Conservation (phyloP, 2,888 invertebrate genomes). For the Erebia epiphron region DNA sequence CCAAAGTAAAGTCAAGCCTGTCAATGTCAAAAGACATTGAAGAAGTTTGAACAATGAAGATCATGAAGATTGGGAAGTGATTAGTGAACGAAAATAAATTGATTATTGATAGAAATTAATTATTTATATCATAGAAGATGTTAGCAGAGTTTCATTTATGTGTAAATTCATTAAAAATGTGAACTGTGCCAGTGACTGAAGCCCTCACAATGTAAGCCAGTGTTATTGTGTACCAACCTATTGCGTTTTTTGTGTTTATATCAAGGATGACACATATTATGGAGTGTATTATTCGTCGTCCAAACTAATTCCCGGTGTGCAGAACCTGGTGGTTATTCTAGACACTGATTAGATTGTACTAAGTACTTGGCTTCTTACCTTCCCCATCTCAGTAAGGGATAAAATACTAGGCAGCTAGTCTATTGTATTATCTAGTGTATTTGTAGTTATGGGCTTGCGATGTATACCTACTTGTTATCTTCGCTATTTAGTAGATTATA, state of each 20-base stretch:
- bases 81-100: conserved; percentile 46
- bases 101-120: conserved; percentile 46
- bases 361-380: background rate
- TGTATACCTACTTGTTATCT: too few relatives aligned
- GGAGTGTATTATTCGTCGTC: conserved; percentile 42
- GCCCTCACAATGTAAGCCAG: conserved; percentile 63
- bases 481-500: too few relatives aligned
- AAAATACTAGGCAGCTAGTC: background rate
- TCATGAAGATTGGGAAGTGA: conserved; percentile 1
- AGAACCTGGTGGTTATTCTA: conserved; percentile 6
- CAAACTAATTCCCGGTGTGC: background rate
- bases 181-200: conserved; percentile 53
- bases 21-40: background rate
- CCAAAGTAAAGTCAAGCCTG: background rate
- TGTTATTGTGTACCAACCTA: conserved; percentile 42
- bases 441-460: too few relatives aligned
- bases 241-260: conserved; percentile 49
- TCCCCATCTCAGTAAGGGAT: background rate
- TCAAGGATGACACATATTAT: conserved; percentile 47
- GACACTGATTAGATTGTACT: background rate
- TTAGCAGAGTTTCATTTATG: conserved; percentile 46
- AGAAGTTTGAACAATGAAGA: background rate
- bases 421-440: background rate
- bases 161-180: conserved; percentile 59
- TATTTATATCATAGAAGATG: conserved; percentile 48